Base-by-base conservation (phyloP, 2,797 vertebrate species). In the Avahi laniger region DNA sequence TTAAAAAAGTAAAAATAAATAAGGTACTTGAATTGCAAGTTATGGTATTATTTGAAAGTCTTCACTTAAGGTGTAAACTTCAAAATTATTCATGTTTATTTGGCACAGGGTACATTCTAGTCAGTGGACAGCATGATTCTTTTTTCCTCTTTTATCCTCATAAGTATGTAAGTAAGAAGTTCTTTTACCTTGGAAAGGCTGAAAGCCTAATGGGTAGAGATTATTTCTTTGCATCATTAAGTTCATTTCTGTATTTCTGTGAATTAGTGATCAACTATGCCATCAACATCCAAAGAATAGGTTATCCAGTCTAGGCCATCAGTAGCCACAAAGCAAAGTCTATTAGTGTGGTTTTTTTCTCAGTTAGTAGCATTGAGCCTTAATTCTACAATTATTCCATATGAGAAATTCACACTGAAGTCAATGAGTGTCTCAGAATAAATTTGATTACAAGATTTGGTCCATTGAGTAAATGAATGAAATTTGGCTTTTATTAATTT, bases 401-500 rank as follows among this genome's bases (percentile, higher is more conserved):
- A 48, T 95, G 89, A 97, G 75, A 95, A 96, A 95, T 94, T 97
- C 88, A 97, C 84, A 0, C 78, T 97, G 92, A 98, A 98, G 94
- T 98, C 98, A 98, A 96, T 97, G 97, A 96, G 54, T 95, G 94
- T 95, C 97, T 98, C 97, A 97, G 91, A 97, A 97, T 79, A 97
- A 97, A 97, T 96, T 98, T 83, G 86, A 98, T 97, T 95, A 93
- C 50, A 97, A 97, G 98, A 97, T 98, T 96, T 98, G 90, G 87
- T 90, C 91, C 96, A 94, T 76, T 95, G 92, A 98, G 98, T 98
- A 97, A 97, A 86, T 57, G 93, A 97, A 90, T 98, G 97, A 98
- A 98, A 98, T 98, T 92, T 98, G 98, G 96, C 89, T 98, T 96
- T 98, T 98, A 98, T 98, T 98, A 98, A 98, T 98, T 98, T 98